Conservation (phyloP, 2,113 vertebrate genomes). For the Cnemophilus loriae region DNA sequence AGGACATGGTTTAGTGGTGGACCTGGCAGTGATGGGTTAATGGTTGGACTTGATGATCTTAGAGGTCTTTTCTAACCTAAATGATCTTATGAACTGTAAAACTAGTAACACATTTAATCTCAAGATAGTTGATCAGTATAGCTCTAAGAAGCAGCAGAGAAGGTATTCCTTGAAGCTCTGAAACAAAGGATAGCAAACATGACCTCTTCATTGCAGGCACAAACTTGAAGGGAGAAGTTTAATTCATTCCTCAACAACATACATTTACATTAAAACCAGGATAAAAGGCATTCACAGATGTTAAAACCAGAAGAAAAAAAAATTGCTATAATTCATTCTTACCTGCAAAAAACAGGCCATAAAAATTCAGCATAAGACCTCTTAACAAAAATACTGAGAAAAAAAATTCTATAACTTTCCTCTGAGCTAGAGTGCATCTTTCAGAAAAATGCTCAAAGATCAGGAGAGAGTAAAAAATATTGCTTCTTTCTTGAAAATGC, state of each 20-base stretch:
- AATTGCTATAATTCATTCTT: neutral
- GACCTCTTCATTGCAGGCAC: neutral
- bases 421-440: neutral
- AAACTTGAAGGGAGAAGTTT: neutral
- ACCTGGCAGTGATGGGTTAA: neutral
- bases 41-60: neutral
- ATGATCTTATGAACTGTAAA: neutral
- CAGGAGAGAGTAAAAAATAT: neutral
- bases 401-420: neutral
- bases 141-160: neutral
- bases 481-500: neutral
- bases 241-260: neutral
- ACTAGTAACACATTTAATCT: neutral
- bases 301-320: neutral
- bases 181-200: neutral
- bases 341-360: neutral
- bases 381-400: neutral
- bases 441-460: neutral
- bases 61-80: neutral
- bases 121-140: neutral
- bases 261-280: neutral
- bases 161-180: neutral
- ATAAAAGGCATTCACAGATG: neutral
- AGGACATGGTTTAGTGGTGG: neutral
- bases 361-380: neutral